These are phyloP conservation scores for Amblyjoppa proteus DNA, from an alignment of 2,888 invertebrate species.

Conservation along the genomic window DNA sequence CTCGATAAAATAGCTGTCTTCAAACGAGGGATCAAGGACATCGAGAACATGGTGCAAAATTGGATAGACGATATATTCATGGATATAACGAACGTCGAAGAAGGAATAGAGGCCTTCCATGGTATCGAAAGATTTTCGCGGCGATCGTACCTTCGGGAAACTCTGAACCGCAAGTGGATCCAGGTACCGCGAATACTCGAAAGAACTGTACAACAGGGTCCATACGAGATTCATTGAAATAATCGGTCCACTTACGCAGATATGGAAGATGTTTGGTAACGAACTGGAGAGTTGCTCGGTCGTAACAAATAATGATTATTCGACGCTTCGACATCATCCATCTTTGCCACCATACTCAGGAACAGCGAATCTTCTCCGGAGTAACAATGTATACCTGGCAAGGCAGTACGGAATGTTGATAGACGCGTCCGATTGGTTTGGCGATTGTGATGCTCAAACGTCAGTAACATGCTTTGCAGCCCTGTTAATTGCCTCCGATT, in stretches of 20 bases:
- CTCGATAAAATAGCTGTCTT: conserved; percentile 83
- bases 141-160: conserved; percentile 71
- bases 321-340: conserved; percentile 88
- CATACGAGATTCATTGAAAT: background rate
- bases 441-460: conserved; percentile 73
- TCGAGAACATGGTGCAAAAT: conserved; percentile 87
- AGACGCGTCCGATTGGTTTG: conserved; percentile 80
- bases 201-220: background rate
- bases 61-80: conserved; percentile 86
- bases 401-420: conserved; percentile 75
- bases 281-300: conserved; percentile 90
- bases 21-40: conserved; percentile 84
- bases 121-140: conserved; percentile 78
- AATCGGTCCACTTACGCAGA: conserved; percentile 82
- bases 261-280: conserved; percentile 91
- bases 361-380: conserved; percentile 88
- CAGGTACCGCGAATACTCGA: conserved; percentile 68
- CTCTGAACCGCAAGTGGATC: conserved; percentile 76
- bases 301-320: conserved; percentile 35
- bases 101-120: conserved; percentile 86
- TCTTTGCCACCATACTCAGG: conserved; percentile 90
- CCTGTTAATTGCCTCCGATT: background rate
- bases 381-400: conserved; percentile 87
- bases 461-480: conserved; percentile 61
- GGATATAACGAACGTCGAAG: conserved; percentile 85